Conservation (phyloP, 2,797 vertebrate species). For the Calcarius lapponicus region DNA sequence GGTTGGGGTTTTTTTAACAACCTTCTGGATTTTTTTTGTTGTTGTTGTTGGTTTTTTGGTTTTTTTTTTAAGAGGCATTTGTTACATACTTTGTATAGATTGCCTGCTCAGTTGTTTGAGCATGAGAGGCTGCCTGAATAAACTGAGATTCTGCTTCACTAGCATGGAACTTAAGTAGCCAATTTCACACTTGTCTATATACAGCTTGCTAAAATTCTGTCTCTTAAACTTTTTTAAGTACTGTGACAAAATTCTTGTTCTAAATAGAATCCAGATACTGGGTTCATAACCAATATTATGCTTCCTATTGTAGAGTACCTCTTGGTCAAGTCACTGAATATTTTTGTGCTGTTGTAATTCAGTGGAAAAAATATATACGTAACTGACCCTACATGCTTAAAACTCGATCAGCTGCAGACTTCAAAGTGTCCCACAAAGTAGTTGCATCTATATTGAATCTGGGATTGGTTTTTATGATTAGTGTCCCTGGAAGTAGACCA, state of each 20-base stretch:
- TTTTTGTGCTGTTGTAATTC: neutral
- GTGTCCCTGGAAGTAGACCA: neutral
- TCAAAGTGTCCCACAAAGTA: neutral
- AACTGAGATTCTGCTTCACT: neutral
- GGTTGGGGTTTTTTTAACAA: neutral
- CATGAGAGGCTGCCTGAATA: neutral
- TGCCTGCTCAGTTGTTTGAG: neutral
- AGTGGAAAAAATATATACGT: neutral
- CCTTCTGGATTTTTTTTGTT: neutral
- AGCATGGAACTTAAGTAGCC: neutral
- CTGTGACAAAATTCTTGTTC: neutral
- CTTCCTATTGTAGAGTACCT: neutral
- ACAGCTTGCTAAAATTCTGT: neutral
- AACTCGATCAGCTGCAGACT: neutral
- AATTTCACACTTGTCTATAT: neutral
- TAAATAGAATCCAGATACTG: neutral
- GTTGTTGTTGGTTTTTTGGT: fast-evolving
- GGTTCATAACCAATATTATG: neutral
- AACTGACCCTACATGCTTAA: neutral
- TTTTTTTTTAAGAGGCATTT: neutral
- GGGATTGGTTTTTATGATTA: neutral
- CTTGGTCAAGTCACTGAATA: neutral
- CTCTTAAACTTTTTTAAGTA: neutral
- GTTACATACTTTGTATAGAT: neutral
- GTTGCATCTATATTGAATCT: neutral